phyloP scores from a whole-genome alignment of 2,113 vertebrate genomes.

The Falcunculus frontatus region DNA sequence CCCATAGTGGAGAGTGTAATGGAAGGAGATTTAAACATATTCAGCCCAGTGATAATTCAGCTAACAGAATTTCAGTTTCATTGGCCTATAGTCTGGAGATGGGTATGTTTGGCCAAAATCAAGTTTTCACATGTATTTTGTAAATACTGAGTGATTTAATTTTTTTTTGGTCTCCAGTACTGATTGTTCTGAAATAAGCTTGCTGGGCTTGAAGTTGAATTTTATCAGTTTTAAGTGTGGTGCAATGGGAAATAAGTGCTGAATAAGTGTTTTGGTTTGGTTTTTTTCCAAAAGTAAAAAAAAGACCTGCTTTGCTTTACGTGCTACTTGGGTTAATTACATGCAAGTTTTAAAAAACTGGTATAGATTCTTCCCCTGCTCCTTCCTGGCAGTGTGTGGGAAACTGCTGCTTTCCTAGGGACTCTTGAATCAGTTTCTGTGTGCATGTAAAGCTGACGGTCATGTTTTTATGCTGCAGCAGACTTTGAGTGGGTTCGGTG shows the following conservation, averaged over 20 bases:
- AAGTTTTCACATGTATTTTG: accelerated
- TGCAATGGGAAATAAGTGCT: neutral
- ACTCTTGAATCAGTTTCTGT: neutral
- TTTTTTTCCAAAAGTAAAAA: neutral
- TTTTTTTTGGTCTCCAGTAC: too few relatives aligned
- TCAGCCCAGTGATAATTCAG: neutral
- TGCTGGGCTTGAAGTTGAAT: neutral
- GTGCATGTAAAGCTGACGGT: accelerated
- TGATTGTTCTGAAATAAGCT: neutral
- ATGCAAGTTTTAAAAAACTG: neutral
- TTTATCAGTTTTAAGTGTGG: neutral
- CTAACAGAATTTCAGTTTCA: neutral
- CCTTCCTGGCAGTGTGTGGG: neutral
- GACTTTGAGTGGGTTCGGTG: accelerated
- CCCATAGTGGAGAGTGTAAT: accelerated
- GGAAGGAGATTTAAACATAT: accelerated
- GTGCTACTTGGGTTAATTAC: neutral
- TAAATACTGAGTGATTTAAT: neutral
- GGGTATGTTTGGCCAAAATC: neutral
- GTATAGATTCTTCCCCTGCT: neutral
- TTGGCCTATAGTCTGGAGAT: neutral
- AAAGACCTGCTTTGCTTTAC: neutral
- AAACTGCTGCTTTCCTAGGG: neutral
- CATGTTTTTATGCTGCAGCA: accelerated
- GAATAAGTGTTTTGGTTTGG: neutral